Conservation (phyloP, 2,113 vertebrate species). For the Azemiops feae region DNA sequence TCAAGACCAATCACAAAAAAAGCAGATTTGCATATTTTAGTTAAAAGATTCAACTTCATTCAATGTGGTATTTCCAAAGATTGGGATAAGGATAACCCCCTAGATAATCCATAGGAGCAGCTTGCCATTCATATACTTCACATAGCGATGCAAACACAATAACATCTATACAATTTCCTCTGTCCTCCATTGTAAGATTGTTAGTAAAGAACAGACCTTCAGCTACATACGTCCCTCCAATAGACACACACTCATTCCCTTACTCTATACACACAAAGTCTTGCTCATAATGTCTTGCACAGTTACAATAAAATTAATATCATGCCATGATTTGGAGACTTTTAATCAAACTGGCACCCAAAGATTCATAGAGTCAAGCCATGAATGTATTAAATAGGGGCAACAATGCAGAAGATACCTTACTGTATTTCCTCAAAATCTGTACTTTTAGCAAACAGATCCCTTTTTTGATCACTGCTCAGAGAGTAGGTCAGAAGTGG, state of each 20-base stretch:
- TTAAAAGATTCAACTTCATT: background rate
- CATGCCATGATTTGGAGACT: background rate
- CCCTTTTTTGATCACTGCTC: background rate
- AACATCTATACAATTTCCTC: background rate
- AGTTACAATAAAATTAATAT: background rate
- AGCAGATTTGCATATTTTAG: background rate
- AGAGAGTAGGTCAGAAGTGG: background rate
- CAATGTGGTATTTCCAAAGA: background rate
- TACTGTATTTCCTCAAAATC: background rate
- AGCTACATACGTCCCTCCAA: too few relatives aligned
- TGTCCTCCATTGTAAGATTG: background rate
- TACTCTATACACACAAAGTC: background rate
- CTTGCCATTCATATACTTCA: background rate
- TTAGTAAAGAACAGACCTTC: background rate
- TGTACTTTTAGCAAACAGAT: background rate
- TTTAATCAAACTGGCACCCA: background rate
- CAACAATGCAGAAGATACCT: background rate
- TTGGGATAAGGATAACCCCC: background rate
- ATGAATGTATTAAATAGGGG: background rate
- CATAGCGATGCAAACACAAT: background rate
- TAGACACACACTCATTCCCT: background rate
- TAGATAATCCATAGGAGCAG: background rate
- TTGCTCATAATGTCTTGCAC: background rate
- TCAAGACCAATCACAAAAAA: background rate
- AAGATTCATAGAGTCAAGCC: background rate